These are phyloP conservation scores for Noctua pronuba DNA, from an alignment of 2,888 invertebrate species.

Conservation along the genomic window DNA sequence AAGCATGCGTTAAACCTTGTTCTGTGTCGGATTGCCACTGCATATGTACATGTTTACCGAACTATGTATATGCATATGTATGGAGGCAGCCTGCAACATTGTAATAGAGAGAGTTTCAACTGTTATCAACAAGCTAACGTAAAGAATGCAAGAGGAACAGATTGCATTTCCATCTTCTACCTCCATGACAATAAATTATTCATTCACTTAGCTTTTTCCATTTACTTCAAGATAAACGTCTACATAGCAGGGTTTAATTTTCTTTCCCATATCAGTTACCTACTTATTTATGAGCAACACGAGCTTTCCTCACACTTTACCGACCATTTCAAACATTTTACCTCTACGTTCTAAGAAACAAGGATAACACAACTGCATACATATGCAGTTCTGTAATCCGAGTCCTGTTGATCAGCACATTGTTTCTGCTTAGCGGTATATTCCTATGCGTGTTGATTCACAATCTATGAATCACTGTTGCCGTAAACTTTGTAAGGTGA, in stretches of 20 bases:
- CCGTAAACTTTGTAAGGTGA: slow-evolving; percentile 43
- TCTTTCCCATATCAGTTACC: slow-evolving; percentile 38
- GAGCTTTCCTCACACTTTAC: slow-evolving; percentile 36
- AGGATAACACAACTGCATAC: slow-evolving; percentile 56
- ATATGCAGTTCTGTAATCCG: slow-evolving; percentile 56
- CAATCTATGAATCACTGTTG: slow-evolving; percentile 64
- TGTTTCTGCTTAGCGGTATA: slow-evolving; percentile 64
- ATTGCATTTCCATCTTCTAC: slow-evolving; percentile 27
- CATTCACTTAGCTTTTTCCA: slow-evolving; percentile 29
- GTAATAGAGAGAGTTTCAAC: slow-evolving; percentile 19
- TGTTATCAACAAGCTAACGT: slow-evolving; percentile 32
- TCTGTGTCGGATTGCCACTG: slow-evolving; percentile 48
- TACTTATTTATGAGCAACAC: slow-evolving; percentile 30
- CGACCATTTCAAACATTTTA: slow-evolving; percentile 37
- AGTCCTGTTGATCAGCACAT: slow-evolving; percentile 57
- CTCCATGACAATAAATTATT: slow-evolving; percentile 37
- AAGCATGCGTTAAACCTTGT: slow-evolving; percentile 49
- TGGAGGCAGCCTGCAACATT: not conserved
- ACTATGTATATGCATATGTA: slow-evolving; percentile 22
- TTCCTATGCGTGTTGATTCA: slow-evolving; percentile 65
- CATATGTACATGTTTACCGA: slow-evolving; percentile 16
- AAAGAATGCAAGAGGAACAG: slow-evolving; percentile 38
- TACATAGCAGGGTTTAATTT: slow-evolving; percentile 19
- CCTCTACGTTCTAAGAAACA: slow-evolving; percentile 51
- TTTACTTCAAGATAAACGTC: slow-evolving; percentile 42